Conservation (phyloP, 2,888 invertebrate species). For the Helicoverpa assulta region DNA sequence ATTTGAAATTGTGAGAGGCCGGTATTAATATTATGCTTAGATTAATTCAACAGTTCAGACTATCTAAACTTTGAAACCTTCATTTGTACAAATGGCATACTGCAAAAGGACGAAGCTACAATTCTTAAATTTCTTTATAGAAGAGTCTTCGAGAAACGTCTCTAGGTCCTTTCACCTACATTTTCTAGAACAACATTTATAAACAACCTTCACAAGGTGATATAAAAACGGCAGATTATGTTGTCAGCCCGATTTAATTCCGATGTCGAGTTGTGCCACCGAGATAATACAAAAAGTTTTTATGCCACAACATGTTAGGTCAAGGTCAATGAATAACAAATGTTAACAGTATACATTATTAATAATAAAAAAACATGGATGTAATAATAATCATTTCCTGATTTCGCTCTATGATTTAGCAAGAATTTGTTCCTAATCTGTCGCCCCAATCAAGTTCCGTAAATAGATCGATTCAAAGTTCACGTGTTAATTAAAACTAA, state of each 20-base stretch:
- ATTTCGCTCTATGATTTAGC: not conserved
- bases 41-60: too few relatives aligned
- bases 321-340: slow-evolving; percentile 40
- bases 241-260: slow-evolving; percentile 2
- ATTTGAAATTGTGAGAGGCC: not conserved
- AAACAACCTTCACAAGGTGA: too few relatives aligned
- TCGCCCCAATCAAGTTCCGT: not conserved
- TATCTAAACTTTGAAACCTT: too few relatives aligned
- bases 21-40: not conserved
- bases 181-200: too few relatives aligned
- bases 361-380: not conserved
- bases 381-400: slow-evolving; percentile 17
- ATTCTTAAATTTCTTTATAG: too few relatives aligned
- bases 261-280: not conserved
- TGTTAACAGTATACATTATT: slow-evolving; percentile 5
- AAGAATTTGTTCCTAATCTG: not conserved
- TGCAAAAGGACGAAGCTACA: too few relatives aligned
- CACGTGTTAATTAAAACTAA: not conserved
- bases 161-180: too few relatives aligned
- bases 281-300: slow-evolving; percentile 18
- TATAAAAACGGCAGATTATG: not conserved
- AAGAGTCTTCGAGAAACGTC: too few relatives aligned
- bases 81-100: too few relatives aligned
- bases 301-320: slow-evolving; percentile 11
- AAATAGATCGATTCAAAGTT: not conserved